Evolutionary conservation across 2,113 vertebrate genomes (phyloP), one percentile per base, ranked within the genome.

Genomic region (Ginglymostoma cirratum): DNA sequence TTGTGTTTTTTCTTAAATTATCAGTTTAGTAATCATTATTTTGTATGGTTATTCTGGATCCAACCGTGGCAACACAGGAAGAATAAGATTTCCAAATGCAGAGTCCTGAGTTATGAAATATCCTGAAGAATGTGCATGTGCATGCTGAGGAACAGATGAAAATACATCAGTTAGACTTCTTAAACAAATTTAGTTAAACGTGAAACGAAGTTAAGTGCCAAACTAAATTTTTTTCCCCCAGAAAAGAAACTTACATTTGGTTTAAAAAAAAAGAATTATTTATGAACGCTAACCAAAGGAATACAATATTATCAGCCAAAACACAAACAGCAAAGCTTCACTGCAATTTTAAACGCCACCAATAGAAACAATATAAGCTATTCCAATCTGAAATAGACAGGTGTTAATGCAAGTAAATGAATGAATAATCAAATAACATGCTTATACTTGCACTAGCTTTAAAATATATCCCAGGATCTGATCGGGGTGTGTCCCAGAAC

Each of bases 71-170:
- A 99, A 97, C 80, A 99, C 99, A 17, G 99, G 99, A 96, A 99
- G 98, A 97, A 99, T 99, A 96, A 99, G 98, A 97, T 99, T 99
- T 97, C 99, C 99, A 97, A 99, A 99, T 0, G 99, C 98, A 34
- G 99, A 99, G 97, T 99, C 99, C 97, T 99, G 99, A 45, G 99
- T 99, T 97, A 99, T 99, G 98, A 99, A 99, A 97, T 99, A 99
- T 96, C 99, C 99, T 21, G 99, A 99, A 5, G 99, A 99, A 97
- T 99, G 99, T 96, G 98, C 98, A 0, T 99, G 99, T 7, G 99
- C 99, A 0, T 99, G 99, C 98, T 99, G 97, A 66, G 97, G 27
- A 97, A 97, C 52, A 97, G 24, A 96, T 96, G 96, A 23, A 96
- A 65, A 96, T 87, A 95, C 30, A 0, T 10, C 10, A 38, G 30